These are phyloP conservation scores for Spilarctia lutea DNA, from an alignment of 2,888 invertebrate species.

Conservation along the genomic window DNA sequence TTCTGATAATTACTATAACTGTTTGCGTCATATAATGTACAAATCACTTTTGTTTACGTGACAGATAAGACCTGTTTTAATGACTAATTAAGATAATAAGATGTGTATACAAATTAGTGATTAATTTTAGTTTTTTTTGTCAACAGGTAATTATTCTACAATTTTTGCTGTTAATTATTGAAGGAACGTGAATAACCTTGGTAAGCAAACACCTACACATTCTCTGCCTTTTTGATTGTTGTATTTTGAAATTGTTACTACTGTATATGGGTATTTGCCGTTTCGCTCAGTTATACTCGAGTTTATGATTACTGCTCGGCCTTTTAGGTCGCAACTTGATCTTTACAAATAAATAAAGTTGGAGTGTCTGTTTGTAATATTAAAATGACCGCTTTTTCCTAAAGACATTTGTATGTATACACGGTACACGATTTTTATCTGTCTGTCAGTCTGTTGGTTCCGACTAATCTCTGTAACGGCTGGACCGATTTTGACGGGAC, in stretches of 20 bases:
- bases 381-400: no score
- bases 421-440: no score
- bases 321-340: neutral
- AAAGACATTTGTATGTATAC: no score
- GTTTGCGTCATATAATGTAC: neutral
- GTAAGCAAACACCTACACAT: slow-evolving; percentile 11
- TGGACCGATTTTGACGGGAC: no score
- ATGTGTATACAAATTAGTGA: slow-evolving; percentile 14
- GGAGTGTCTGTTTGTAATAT: no score
- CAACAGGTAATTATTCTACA: slow-evolving; percentile 35
- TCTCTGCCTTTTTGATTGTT: slow-evolving; percentile 1
- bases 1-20: slow-evolving; percentile 17
- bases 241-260: neutral
- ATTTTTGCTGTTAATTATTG: neutral
- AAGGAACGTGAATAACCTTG: slow-evolving; percentile 15
- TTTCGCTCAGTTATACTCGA: neutral
- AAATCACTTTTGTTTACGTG: slow-evolving; percentile 4
- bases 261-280: neutral
- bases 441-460: no score
- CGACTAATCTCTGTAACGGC: no score
- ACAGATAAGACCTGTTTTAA: slow-evolving; percentile 4
- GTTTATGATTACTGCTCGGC: neutral
- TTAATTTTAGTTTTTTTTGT: slow-evolving; percentile 20
- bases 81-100: neutral
- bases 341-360: no score